Evolutionary conservation across 2,113 vertebrate species (phyloP), one percentile per base, ranked within the genome.

Genomic region (Phalacrocorax carbo): DNA sequence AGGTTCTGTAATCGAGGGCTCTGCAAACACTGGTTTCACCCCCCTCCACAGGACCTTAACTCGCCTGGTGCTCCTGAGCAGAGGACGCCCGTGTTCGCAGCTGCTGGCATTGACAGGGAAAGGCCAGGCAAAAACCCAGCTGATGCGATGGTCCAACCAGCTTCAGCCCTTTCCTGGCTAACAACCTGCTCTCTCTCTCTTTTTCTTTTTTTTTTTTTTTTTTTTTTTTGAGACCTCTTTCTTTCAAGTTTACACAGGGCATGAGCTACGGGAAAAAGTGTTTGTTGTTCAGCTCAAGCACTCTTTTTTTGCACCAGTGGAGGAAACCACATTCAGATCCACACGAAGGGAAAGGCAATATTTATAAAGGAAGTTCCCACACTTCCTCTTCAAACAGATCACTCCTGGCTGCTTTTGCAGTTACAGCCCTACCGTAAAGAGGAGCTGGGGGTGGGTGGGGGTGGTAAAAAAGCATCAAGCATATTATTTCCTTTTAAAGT

Each of bases 341-440:
- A 94, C 87, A 96, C 22, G 78, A 96, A 96, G 58, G 87, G 82
- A 94, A 96, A 94, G 51, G 85, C 93, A 96, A 93, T 97, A 96
- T 96, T 96, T 95, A 90, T 86, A 94, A 86, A 97, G 93, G 94
- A 97, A 97, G 93, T 96, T 96, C 96, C 95, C 96, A 95, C 84
- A 95, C 82, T 96, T 97, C 96, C 96, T 95, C 86, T 88, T 94
- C 89, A 96, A 95, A 97, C 89, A 96, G 93, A 95, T 96, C 49
- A 85, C 77, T 94, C 78, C 71, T 93, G 76, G 58, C 93, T 92
- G 78, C 40, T 94, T 96, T 90, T 88, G 82, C 93, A 94, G 91
- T 95, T 94, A 91, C 55, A 93, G 84, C 49, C 60, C 78, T 76
- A 73, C 82, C 3, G 5, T 93, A 68, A 94, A 65, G 64, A 60